Evolutionary conservation across 2,797 vertebrate species (phyloP), one percentile per base, ranked within the genome.

Genomic region (Pangasius krempfi): DNA sequence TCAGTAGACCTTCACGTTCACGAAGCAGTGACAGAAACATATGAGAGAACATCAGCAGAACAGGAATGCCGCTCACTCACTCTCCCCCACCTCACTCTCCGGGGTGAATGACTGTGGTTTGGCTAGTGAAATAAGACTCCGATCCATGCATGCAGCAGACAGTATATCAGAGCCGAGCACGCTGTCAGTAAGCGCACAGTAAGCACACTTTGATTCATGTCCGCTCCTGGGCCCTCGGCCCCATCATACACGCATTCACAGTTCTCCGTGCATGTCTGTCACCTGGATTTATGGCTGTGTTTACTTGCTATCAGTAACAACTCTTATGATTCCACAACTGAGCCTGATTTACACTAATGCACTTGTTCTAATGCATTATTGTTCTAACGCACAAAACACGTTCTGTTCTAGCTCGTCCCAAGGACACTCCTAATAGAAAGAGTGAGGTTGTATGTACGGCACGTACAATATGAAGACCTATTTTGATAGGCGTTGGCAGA

Each of bases 181-280:
- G 58, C 85, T 84, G 86, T 47, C 86, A 80, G 88, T 88, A 81
- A 84, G 84, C 33, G 72, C 73, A 78, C 72, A 79, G 85, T 88
- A 88, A 87, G 87, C 87, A 72, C 81, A 72, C 64, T 89, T 64
- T 89, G 88, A 90, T 90, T 89, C 72, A 90, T 82, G 54, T 27
- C 82, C 78, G 7, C 52, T 85, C 56, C 54, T 68, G n/a, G 82
- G 40, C 30, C 52, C 85, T 44, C 33, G 0, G 66, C 37, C 87
- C 87, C 78, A 60, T 82, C 90, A 79, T 89, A 60, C n/a, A 58
- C 84, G 64, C 87, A 50, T 88, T 88, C 84, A 82, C 70, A 25
- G 33, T 62, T 86, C 80, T 84, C 72, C 13, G 6, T 7, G 3
- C 60, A 84, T 56, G 37, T 66, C 66, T 83, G 66, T 82, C 68